phyloP scores from a whole-genome alignment of 64 coral and sea anemone species.

The Montipora sp. region DNA sequence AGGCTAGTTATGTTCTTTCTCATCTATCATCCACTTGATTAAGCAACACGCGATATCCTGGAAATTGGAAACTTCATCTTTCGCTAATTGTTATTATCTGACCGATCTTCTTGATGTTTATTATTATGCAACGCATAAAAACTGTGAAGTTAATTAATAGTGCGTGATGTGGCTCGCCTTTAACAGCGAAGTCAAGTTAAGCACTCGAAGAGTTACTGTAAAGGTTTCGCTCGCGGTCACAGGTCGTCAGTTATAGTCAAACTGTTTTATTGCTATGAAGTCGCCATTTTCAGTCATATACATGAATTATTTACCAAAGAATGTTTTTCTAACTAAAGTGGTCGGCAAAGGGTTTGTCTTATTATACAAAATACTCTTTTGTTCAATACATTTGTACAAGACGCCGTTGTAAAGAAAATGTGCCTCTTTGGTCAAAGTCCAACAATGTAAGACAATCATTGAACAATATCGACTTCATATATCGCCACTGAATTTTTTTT shows the following conservation, averaged over 20 bases:
- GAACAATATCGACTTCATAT: background rate
- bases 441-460: background rate
- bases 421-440: background rate
- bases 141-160: background rate
- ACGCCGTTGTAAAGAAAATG: background rate
- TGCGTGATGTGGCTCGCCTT: background rate
- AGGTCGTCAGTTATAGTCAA: too few species aligned
- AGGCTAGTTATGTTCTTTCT: background rate
- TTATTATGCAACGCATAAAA: conserved; percentile 2
- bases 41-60: background rate
- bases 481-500: background rate
- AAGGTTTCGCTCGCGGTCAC: too few species aligned
- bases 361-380: conserved; percentile 21
- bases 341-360: conserved; percentile 8
- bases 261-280: background rate
- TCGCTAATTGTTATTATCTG: conserved; percentile 33
- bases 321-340: conserved; percentile 8
- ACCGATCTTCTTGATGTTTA: conserved; percentile 24
- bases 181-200: background rate
- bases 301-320: conserved; percentile 1
- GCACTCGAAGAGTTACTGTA: too few species aligned
- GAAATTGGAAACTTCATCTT: conserved; percentile 2
- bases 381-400: background rate
- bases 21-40: background rate
- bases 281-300: background rate